These are phyloP conservation scores for Poeciliopsis turneri DNA, from an alignment of 2,797 vertebrate genomes.

Conservation along the genomic window DNA sequence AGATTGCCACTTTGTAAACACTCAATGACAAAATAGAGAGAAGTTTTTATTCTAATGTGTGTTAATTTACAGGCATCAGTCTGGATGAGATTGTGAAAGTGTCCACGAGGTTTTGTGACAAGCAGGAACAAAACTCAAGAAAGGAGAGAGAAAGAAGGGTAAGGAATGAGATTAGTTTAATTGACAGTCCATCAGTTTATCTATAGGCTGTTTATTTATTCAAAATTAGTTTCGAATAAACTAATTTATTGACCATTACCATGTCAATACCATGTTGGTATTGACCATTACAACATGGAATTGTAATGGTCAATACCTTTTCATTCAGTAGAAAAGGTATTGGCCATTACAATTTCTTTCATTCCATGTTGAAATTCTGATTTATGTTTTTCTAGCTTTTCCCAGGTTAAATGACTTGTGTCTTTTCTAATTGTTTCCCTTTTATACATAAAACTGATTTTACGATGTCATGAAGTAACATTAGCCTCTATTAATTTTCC, in stretches of 20 bases:
- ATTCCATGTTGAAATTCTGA: neutral
- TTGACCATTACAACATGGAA: too few species aligned
- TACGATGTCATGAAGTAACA: neutral
- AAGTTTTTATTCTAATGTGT: neutral
- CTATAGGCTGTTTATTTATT: neutral
- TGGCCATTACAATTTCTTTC: neutral
- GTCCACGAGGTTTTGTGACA: conserved; percentile 83
- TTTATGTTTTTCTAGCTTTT: neutral
- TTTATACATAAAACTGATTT: neutral
- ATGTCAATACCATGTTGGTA: too few species aligned
- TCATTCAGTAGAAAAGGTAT: neutral
- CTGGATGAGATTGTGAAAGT: conserved; percentile 91
- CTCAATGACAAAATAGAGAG: neutral
- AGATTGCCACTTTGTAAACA: neutral
- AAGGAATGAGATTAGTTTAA: conserved; percentile 8
- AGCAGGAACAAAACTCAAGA: conserved; percentile 46
- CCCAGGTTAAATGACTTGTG: neutral
- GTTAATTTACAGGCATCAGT: conserved; percentile 84
- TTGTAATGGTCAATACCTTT: neutral
- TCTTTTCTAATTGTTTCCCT: neutral
- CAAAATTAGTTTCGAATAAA: neutral
- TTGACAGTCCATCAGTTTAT: neutral
- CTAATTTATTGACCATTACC: too few species aligned
- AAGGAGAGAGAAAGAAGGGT: conserved; percentile 61
- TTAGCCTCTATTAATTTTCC: neutral